Evolutionary conservation across 1,140 invertebrate species (phyloP), one percentile per base, ranked within the genome.

Genomic region (Eurosta solidaginis): DNA sequence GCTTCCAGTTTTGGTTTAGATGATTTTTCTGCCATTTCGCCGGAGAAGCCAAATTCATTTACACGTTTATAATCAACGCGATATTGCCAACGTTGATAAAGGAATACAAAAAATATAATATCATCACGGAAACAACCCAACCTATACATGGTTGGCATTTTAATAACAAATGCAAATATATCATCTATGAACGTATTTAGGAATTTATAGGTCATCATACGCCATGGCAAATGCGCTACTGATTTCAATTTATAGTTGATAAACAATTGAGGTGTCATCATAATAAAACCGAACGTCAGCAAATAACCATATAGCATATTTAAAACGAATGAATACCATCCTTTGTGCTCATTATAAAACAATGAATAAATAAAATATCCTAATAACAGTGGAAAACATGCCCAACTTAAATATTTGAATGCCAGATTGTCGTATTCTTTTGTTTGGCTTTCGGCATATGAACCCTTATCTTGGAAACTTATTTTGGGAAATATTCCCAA

Each of bases 131-230:
- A 97, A 89, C 98, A 99, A 17, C 98, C 97, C 79, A 96, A 86
- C 79, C 95, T 90, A 86, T 99, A 99, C 91, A 99, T 94, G 1
- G 96, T 99, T 45, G 98, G 98, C 98, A 99, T 99, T 90, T 98
- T 98, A 80, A 99, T 99, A 77, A 99, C 96, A 91, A 99, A 99
- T 78, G 98, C 98, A 91, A 99, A 99, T 81, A 99, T 97, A 89
- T 99, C 98, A 90, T 99, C 98, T 84, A 99, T 99, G 86, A 99
- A 99, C 2, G 98, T 99, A 88, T 99, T 99, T n/a, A 99, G 91
- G 87, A 98, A 99, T 91, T 99, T 99, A 86, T 99, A 99, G 14
- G 97, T 98, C 92, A 99, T 93, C 98, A 99, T 99, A 76, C 98
- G 91, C 98, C 98, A 99, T 3, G 98, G 98, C 79, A 99, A 90